phyloP scores from a whole-genome alignment of 2,113 vertebrate genomes.

The Natator depressus region DNA sequence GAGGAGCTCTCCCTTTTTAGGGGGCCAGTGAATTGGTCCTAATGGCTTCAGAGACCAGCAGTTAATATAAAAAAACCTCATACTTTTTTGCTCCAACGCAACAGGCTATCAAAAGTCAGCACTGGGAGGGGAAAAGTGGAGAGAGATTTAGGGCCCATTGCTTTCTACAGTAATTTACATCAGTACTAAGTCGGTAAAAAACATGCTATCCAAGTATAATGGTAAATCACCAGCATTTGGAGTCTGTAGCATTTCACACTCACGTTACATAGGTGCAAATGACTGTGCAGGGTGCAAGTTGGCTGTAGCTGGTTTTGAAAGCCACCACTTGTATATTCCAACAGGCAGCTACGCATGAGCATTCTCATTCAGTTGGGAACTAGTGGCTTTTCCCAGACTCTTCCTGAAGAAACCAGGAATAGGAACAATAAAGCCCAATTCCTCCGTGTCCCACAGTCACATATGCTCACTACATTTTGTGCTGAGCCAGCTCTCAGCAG shows the following conservation, averaged over 20 bases:
- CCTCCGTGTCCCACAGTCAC: rapidly evolving
- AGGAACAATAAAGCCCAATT: not conserved
- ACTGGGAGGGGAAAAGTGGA: not conserved
- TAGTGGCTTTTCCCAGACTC: not conserved
- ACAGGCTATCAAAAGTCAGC: not conserved
- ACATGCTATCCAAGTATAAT: not conserved
- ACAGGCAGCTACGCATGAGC: not conserved
- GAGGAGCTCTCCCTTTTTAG: not conserved
- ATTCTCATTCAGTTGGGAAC: not conserved
- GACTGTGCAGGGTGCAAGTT: rapidly evolving
- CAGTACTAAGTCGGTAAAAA: not conserved
- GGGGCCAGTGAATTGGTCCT: not conserved
- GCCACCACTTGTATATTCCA: not conserved
- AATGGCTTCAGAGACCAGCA: not conserved
- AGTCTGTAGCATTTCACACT: not conserved
- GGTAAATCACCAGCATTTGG: not conserved
- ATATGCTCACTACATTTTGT: not conserved
- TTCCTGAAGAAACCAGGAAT: not conserved
- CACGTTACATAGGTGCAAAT: rapidly evolving
- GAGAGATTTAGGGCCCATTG: rapidly evolving
- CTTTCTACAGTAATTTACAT: rapidly evolving
- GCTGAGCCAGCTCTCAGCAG: rapidly evolving
- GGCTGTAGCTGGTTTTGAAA: not conserved
- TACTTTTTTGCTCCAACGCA: not conserved
- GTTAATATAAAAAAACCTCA: not conserved